Evolutionary conservation across 2,888 invertebrate genomes (phyloP), one percentile per base, ranked within the genome.

Genomic region (Pheosia gnoma): DNA sequence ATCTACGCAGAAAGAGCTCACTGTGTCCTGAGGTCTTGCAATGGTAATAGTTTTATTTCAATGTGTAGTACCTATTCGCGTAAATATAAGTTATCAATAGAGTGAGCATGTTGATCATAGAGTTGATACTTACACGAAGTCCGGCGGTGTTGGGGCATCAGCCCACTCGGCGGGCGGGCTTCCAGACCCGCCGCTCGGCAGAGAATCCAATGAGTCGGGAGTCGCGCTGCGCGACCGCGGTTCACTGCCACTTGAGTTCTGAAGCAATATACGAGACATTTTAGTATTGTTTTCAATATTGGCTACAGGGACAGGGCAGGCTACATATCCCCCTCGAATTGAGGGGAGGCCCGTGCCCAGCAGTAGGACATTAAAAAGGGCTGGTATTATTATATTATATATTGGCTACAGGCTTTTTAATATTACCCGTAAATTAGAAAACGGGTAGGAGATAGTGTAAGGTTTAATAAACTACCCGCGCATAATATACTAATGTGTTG

Each of bases 211-310:
- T 45, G 97, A 98, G 93, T 98, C 98, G 41, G 98, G 98, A 61
- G 98, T 98, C 71, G 97, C 98, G 86, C 97, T 97, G 70, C 98
- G 95, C 70, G 97, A 97, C 86, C 97, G 92, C 60, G 96, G 96
- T 74, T 97, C 97, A 75, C 97, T 97, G 83, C 97, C 97, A 78
- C 96, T 96, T 70, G 97, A 97, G 86, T 96, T 95, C 95, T 96
- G 88, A 11, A 93, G 92, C 79, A 80, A 84, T 51, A 63, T 11
- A 58, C 57, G 43, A 54, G 43, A 4, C 13, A 52, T 43, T 56
- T 59, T 51, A 25, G 38, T 9, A 54, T 7, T 53, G 38, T 54
- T 37, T 4, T 37, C 47, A 11, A 7, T 39, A n/a, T n/a, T n/a
- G n/a, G n/a, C n/a, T n/a, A n/a, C n/a, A n/a, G n/a, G n/a, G n/a